Conservation (phyloP, 1,140 invertebrate genomes). For the Drosophila pseudoananassae region DNA sequence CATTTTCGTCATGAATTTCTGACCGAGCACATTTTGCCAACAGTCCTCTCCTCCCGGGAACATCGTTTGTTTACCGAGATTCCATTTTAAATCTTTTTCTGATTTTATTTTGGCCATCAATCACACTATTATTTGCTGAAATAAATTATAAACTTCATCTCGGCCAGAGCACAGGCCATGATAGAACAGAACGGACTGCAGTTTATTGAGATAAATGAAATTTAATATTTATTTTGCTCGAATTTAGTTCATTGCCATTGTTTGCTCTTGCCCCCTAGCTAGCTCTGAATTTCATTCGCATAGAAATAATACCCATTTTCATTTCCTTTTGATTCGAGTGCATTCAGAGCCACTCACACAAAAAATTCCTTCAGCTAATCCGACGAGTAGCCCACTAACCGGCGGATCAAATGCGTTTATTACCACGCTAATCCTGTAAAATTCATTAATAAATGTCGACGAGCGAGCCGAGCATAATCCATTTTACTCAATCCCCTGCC, state of each 20-base stretch:
- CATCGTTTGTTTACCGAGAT: constrained; percentile 27
- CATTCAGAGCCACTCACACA: constrained; percentile 20
- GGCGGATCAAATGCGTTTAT: constrained; percentile 63
- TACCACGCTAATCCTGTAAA: constrained; percentile 66
- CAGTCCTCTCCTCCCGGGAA: background rate
- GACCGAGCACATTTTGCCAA: constrained; percentile 36
- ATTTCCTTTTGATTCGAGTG: constrained; percentile 1
- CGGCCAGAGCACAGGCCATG: constrained; percentile 10
- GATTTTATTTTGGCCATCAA: constrained; percentile 34
- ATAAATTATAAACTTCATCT: constrained; percentile 42
- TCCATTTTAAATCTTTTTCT: constrained; percentile 11
- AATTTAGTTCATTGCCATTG: background rate
- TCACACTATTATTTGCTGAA: constrained; percentile 47
- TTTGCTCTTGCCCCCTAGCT: background rate
- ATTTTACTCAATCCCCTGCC: constrained; percentile 54
- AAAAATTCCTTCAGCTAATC: constrained; percentile 51
- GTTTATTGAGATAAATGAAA: constrained; percentile 37
- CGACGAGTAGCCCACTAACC: constrained; percentile 23
- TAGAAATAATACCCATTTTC: constrained; percentile 12
- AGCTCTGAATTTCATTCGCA: background rate
- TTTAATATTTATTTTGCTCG: constrained; percentile 22
- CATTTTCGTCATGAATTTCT: constrained; percentile 3
- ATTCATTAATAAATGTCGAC: constrained; percentile 80
- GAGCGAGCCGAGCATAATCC: constrained; percentile 63
- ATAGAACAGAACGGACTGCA: constrained; percentile 4